Evolutionary conservation across 2,113 vertebrate genomes (phyloP).

Genomic region (Oenanthe melanoleuca): DNA sequence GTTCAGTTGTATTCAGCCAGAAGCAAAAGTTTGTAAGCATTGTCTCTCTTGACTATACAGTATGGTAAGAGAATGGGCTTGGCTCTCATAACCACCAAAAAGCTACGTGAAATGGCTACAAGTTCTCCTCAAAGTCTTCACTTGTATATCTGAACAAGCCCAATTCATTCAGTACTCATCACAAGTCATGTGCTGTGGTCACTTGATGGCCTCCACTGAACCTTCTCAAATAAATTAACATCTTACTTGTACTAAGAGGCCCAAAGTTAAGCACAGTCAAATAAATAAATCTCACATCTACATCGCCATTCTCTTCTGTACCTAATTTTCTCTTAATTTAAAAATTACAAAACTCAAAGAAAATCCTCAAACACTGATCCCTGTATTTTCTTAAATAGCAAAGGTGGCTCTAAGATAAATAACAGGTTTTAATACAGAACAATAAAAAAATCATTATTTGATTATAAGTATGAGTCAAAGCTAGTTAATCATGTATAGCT

Average conservation of each 20-base stretch:
- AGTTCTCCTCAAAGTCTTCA: background rate
- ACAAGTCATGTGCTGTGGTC: background rate
- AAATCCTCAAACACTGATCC: background rate
- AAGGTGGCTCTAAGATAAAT: background rate
- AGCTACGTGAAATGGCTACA: accelerated
- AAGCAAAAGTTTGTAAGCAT: background rate
- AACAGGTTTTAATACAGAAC: background rate
- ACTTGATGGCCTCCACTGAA: background rate
- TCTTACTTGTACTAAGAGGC: background rate
- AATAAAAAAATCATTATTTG: background rate
- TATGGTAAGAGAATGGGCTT: background rate
- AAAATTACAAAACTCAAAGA: background rate
- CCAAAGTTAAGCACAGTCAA: background rate
- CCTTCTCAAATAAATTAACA: background rate
- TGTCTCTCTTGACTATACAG: background rate
- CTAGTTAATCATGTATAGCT: background rate
- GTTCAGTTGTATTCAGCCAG: background rate
- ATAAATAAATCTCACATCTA: background rate
- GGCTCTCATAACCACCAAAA: background rate
- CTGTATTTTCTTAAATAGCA: background rate
- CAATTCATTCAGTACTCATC: background rate
- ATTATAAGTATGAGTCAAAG: background rate
- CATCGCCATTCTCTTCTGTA: background rate
- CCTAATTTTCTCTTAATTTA: background rate
- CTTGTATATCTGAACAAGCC: background rate